These are phyloP conservation scores for Agapornis roseicollis DNA, from an alignment of 2,113 vertebrate species.

Conservation along the genomic window DNA sequence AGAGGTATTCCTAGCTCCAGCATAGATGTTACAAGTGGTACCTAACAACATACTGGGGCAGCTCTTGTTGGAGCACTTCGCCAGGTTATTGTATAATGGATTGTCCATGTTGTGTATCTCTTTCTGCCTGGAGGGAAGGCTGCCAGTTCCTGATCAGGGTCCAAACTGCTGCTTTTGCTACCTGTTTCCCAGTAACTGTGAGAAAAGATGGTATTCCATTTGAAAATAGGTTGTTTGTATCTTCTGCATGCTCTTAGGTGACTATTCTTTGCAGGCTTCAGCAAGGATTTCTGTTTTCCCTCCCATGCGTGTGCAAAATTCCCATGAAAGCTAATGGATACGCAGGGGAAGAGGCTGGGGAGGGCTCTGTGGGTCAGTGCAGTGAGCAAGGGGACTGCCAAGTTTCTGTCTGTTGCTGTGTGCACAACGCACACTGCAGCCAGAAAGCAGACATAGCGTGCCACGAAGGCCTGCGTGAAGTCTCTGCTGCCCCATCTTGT, in stretches of 20 bases:
- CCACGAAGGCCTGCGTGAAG: not conserved
- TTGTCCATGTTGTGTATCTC: not conserved
- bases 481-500: not conserved
- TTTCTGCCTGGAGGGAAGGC: not conserved
- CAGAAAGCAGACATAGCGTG: not conserved
- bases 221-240: not conserved
- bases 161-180: not conserved
- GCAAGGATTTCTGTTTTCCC: not conserved
- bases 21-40: not conserved
- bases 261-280: not conserved
- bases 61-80: not conserved
- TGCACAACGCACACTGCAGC: rapidly evolving
- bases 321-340: not conserved
- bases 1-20: not conserved
- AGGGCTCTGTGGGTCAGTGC: not conserved
- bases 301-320: not conserved
- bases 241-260: not conserved
- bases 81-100: not conserved
- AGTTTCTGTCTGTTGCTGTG: constrained; percentile 7
- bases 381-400: not conserved
- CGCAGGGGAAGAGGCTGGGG: not conserved
- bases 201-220: not conserved
- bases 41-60: not conserved
- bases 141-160: not conserved
- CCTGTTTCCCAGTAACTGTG: not conserved